Base-by-base conservation (phyloP, 2,888 invertebrate species). In the Eremobia ochroleuca region DNA sequence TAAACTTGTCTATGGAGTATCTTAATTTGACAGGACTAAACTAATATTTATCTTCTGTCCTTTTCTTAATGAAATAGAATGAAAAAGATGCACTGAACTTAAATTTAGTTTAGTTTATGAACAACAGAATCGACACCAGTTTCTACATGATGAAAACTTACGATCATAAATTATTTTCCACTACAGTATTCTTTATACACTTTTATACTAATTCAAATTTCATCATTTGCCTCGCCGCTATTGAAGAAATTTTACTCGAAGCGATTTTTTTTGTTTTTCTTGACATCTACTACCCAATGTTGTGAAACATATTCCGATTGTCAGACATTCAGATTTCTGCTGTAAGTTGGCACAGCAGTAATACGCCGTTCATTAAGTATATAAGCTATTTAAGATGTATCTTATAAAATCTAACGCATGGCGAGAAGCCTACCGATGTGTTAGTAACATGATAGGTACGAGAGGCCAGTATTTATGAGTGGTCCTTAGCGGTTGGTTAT, bases 401-500 rank as follows among this genome's bases (percentile, higher is more conserved):
- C 21, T 34, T 58, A 75, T 31, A 31, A 52, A 21, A 34, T 34
- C 0, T 61, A 25, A 34, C 25, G 25, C 34, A 0, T 11, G 21
- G 34, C 11, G 25, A 11, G 61, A 25, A 34, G 25, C 34, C 73
- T 73, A 9, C n/a, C 31, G 31, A 40, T 31, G 52, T 13, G 31
- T 40, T 74, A 40, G n/a, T 34, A 58, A 59, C 28, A 11, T 31
- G 34, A 28, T 40, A 40, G 8, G 34, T 59, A 21, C n/a, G n/a
- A 18, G 59, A 59, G 8, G 11, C 76, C n/a, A 49, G 21, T 46
- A 46, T 21, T n/a, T 28, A 65, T 62, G 49, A 69, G 18, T 46
- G 52, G 43, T 46, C 43, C 18, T 66, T 25, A 61, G 70, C 61
- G 18, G 40, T 72, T 73, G 75, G 43, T 79, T 79, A 76, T 75